phyloP scores from a whole-genome alignment of 2,113 vertebrate genomes.

The Neopipo cinnamomea region DNA sequence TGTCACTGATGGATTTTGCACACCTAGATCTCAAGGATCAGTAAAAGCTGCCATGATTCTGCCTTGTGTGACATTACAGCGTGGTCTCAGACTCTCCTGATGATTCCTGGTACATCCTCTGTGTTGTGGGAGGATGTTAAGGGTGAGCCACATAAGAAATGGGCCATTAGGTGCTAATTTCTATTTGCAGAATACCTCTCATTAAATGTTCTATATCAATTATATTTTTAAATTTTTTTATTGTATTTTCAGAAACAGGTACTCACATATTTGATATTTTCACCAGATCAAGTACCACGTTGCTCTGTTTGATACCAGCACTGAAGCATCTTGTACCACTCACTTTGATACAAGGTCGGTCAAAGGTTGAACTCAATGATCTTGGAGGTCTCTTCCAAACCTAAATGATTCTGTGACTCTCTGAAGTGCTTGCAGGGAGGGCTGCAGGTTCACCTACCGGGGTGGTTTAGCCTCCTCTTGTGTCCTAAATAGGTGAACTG shows the following conservation, averaged over 20 bases:
- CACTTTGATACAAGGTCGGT: not conserved
- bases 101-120: not conserved
- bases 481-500: not conserved
- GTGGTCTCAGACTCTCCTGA: not conserved
- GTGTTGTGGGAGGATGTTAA: not conserved
- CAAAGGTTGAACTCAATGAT: not conserved
- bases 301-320: not conserved
- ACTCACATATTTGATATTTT: not conserved
- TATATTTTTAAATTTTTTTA: not conserved
- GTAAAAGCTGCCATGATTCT: not conserved
- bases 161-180: not conserved
- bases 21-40: not conserved
- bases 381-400: not conserved
- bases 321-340: not conserved
- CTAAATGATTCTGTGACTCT: not conserved
- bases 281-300: not conserved
- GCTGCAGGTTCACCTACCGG: fast-evolving
- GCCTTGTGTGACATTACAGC: not conserved
- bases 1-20: constrained; percentile 35
- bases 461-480: not conserved
- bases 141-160: not conserved
- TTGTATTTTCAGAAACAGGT: not conserved
- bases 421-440: not conserved
- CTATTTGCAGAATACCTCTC: not conserved
- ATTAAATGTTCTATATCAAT: not conserved